Conservation (phyloP, 1,140 invertebrate genomes). For the Brachionus plicatilis region DNA sequence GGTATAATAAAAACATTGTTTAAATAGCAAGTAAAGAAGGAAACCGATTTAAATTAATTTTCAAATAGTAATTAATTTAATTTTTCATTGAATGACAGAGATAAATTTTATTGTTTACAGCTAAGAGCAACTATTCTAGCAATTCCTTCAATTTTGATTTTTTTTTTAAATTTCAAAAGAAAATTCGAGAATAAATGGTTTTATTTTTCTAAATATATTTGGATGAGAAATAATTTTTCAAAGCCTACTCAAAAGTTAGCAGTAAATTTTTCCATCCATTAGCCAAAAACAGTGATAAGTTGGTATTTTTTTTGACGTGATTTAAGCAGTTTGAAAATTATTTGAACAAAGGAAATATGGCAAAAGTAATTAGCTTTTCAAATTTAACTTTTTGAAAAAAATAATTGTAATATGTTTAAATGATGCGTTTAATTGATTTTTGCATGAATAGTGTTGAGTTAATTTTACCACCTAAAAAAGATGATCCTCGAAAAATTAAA, state of each 20-base stretch:
- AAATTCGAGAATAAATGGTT: neutral
- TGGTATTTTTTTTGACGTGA: neutral
- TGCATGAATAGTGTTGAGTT: neutral
- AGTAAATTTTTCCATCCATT: neutral
- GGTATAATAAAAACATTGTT: neutral
- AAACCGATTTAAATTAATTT: neutral
- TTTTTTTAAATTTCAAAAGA: neutral
- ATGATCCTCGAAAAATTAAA: neutral
- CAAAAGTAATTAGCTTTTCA: neutral
- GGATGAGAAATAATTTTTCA: neutral
- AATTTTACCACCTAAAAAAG: neutral
- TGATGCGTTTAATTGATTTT: neutral
- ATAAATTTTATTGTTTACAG: neutral
- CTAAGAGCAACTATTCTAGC: too few relatives aligned
- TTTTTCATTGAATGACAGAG: neutral
- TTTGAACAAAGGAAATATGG: neutral
- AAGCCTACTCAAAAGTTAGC: neutral
- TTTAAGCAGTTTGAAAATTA: neutral
- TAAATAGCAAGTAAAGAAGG: neutral
- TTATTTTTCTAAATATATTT: neutral
- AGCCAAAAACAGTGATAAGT: conserved; percentile 3
- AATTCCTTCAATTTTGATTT: too few relatives aligned
- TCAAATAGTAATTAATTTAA: neutral
- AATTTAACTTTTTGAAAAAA: neutral
- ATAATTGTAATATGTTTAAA: neutral